phyloP scores from a whole-genome alignment of 2,797 vertebrate species.

The Antrozous pallidus region DNA sequence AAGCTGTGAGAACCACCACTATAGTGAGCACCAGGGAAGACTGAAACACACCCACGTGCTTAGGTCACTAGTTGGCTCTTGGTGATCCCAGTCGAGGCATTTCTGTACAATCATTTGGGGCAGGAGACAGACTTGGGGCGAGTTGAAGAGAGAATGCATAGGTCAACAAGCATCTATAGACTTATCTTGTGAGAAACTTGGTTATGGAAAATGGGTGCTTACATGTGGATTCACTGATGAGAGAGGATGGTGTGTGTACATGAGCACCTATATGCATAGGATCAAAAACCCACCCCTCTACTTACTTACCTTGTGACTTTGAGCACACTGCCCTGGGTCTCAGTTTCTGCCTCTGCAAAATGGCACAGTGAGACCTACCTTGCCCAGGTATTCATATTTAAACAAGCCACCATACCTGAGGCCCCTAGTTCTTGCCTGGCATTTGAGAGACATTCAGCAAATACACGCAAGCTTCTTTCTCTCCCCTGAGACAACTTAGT shows the following conservation, averaged over 20 bases:
- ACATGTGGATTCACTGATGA: neutral
- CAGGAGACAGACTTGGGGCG: neutral
- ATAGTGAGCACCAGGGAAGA: neutral
- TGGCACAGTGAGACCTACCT: neutral
- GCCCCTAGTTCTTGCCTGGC: neutral
- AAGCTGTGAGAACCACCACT: neutral
- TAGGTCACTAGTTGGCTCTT: neutral
- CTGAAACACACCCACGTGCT: neutral
- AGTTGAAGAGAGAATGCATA: neutral
- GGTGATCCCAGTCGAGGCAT: neutral
- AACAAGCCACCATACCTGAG: neutral
- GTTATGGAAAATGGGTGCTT: neutral
- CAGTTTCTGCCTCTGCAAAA: neutral
- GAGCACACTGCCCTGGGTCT: neutral
- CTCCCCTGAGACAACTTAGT: neutral
- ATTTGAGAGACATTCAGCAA: neutral
- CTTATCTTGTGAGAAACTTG: conserved; percentile 1
- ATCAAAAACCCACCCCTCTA: too few relatives aligned
- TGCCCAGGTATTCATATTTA: neutral
- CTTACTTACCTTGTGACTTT: neutral
- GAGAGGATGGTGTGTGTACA: neutral
- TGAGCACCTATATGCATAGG: neutral
- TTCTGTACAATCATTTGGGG: neutral
- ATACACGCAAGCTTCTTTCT: neutral
- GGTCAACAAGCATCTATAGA: neutral